phyloP scores from a whole-genome alignment of 2,113 vertebrate genomes.

The Pseudonaja textilis region DNA sequence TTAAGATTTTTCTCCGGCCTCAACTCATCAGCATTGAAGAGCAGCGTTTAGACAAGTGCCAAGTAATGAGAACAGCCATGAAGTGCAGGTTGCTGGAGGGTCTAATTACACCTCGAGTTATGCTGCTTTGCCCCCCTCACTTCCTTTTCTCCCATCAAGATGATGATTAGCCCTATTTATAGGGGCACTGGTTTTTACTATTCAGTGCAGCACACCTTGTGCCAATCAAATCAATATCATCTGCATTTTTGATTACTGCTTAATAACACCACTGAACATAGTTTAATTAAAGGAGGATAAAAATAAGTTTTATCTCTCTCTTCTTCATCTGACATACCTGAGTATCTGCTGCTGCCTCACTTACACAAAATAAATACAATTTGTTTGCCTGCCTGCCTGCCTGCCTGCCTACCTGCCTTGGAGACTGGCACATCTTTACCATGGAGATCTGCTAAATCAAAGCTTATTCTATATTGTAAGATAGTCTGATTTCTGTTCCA shows the following conservation, averaged over 20 bases:
- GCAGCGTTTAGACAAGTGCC: constrained; percentile 24
- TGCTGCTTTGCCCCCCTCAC: constrained; percentile 44
- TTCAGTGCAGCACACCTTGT: constrained; percentile 63
- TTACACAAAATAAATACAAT: neutral
- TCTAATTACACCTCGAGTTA: constrained; percentile 63
- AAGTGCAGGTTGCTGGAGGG: constrained; percentile 45
- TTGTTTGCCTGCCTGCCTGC: constrained; percentile 7
- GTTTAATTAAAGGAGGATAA: constrained; percentile 76
- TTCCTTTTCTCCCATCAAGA: constrained; percentile 53
- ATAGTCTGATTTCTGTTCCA: neutral
- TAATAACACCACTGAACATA: constrained; percentile 71
- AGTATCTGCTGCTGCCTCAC: constrained; percentile 44
- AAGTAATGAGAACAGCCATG: constrained; percentile 40
- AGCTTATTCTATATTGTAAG: neutral
- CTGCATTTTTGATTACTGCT: constrained; percentile 75
- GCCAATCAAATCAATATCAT: constrained; percentile 74
- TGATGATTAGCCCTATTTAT: constrained; percentile 77
- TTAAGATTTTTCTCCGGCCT: constrained; percentile 32
- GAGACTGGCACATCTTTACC: neutral
- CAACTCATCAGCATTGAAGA: neutral
- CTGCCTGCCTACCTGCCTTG: constrained; percentile 26
- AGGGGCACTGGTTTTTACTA: constrained; percentile 70
- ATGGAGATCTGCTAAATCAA: constrained; percentile 1
- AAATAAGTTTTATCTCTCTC: constrained; percentile 66
- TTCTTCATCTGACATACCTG: constrained; percentile 58